Conservation (phyloP, 1,140 invertebrate species). For the Trissolcus basalis region DNA sequence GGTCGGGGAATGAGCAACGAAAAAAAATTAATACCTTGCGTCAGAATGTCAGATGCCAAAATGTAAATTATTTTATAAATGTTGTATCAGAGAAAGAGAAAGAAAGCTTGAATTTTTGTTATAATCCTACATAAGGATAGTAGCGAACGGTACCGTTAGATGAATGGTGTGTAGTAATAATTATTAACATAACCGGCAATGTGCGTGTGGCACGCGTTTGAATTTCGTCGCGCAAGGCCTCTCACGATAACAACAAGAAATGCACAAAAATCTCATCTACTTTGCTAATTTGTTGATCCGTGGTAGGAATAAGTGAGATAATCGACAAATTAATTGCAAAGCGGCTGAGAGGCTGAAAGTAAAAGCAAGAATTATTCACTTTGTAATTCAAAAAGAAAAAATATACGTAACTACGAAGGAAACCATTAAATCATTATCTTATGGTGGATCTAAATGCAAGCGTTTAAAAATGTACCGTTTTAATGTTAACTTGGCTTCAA, state of each 20-base stretch:
- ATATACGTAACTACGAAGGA: conserved; percentile 29
- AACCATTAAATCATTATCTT: conserved; percentile 26
- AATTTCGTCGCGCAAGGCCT: conserved; percentile 58
- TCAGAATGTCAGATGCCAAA: no score
- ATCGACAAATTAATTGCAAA: conserved; percentile 46
- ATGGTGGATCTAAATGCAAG: conserved; percentile 1
- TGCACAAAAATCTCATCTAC: conserved; percentile 57
- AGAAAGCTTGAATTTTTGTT: background rate
- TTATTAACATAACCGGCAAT: conserved; percentile 56
- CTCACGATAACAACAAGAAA: conserved; percentile 48
- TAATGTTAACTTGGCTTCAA: conserved; percentile 1
- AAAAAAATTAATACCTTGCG: no score
- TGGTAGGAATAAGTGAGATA: conserved; percentile 28
- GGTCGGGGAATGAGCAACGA: no score
- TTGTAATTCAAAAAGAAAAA: conserved; percentile 30
- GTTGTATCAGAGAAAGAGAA: background rate
- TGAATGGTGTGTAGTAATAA: conserved; percentile 51
- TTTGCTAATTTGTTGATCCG: conserved; percentile 52
- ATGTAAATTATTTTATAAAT: background rate
- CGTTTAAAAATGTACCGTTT: conserved; percentile 26
- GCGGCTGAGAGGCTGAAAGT: conserved; percentile 34
- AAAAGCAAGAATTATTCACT: conserved; percentile 27
- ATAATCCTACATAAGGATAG: conserved; percentile 24
- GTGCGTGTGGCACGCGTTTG: conserved; percentile 58
- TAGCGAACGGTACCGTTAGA: conserved; percentile 44